Evolutionary conservation across 2,888 invertebrate genomes (phyloP).

Genomic region (Drosophila ezoana): DNA sequence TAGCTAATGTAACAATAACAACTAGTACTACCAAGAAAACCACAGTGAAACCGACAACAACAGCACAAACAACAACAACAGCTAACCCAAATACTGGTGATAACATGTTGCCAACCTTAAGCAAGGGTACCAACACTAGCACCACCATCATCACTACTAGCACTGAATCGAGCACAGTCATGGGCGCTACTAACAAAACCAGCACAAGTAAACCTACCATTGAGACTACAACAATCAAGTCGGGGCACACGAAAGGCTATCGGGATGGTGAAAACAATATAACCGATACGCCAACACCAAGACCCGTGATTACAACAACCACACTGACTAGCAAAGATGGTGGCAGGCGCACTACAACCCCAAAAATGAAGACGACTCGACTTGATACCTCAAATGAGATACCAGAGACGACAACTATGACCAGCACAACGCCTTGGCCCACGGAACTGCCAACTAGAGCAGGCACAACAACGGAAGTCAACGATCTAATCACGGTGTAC

Average conservation of each 20-base stretch:
- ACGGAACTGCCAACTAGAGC: slow-evolving; percentile 71
- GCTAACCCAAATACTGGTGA: slow-evolving; percentile 61
- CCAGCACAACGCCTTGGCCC: slow-evolving; percentile 54
- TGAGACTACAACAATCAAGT: slow-evolving; percentile 75
- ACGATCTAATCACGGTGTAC: slow-evolving; percentile 53
- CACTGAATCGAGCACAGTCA: slow-evolving; percentile 78
- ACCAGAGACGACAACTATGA: slow-evolving; percentile 62
- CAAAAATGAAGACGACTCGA: slow-evolving; percentile 83
- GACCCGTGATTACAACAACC: slow-evolving; percentile 59
- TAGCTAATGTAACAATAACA: slow-evolving; percentile 84
- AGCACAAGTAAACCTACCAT: slow-evolving; percentile 51
- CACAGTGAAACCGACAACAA: slow-evolving; percentile 65
- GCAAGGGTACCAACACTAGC: slow-evolving; percentile 74
- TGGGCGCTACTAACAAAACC: slow-evolving; percentile 67
- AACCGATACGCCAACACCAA: slow-evolving; percentile 75
- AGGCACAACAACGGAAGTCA: slow-evolving; percentile 74
- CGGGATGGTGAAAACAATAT: slow-evolving; percentile 85
- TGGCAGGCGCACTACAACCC: slow-evolving; percentile 68
- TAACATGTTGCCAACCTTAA: slow-evolving; percentile 24
- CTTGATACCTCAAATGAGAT: slow-evolving; percentile 83
- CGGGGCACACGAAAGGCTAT: slow-evolving; percentile 83
- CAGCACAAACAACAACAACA: slow-evolving; percentile 48
- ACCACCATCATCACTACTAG: slow-evolving; percentile 70
- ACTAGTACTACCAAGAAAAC: slow-evolving; percentile 81
- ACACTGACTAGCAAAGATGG: slow-evolving; percentile 57